Percentiles rank a stretch among this genome's conserved stretches.
Evolutionary conservation across 2,888 invertebrate genomes (phyloP).

Genomic region (Pheosia tremula): DNA sequence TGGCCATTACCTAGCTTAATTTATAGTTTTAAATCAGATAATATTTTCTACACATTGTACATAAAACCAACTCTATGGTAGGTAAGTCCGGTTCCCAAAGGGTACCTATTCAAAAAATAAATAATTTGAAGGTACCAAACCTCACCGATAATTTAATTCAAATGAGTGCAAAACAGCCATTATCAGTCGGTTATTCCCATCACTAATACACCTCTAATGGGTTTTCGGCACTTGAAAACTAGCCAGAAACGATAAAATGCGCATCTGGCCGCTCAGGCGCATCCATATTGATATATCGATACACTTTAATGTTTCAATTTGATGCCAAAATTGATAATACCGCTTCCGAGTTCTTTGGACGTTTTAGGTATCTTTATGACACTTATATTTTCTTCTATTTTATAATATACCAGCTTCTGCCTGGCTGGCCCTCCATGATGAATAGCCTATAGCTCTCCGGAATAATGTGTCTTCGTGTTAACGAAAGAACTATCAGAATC

Average conservation of each 20-base stretch:
- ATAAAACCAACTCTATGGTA: no score
- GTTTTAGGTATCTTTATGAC: constrained; percentile 23
- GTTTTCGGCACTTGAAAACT: constrained; percentile 80
- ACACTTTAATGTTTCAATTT: constrained; percentile 69
- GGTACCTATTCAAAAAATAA: not conserved
- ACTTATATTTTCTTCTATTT: constrained; percentile 10
- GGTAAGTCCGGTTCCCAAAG: not conserved
- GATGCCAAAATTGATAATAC: constrained; percentile 64
- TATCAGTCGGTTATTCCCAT: constrained; percentile 66
- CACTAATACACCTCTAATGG: constrained; percentile 77
- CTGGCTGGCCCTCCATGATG: no score
- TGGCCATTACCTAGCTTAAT: no score
- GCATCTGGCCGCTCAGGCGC: constrained; percentile 74
- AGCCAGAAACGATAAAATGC: constrained; percentile 78
- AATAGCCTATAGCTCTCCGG: no score
- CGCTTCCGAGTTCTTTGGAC: constrained; percentile 48
- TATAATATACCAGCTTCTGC: not conserved
- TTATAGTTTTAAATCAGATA: no score
- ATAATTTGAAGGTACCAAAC: not conserved
- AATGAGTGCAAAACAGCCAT: constrained; percentile 52
- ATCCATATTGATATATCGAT: constrained; percentile 70
- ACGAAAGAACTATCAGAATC: no score
- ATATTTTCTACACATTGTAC: no score
- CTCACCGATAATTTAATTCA: not conserved
- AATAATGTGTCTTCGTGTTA: no score